A percentile compares a stretch with the other conserved stretches of the same genome.
Evolutionary conservation across 2,797 vertebrate species (phyloP).

Genomic region (Cirrhinus molitorella): DNA sequence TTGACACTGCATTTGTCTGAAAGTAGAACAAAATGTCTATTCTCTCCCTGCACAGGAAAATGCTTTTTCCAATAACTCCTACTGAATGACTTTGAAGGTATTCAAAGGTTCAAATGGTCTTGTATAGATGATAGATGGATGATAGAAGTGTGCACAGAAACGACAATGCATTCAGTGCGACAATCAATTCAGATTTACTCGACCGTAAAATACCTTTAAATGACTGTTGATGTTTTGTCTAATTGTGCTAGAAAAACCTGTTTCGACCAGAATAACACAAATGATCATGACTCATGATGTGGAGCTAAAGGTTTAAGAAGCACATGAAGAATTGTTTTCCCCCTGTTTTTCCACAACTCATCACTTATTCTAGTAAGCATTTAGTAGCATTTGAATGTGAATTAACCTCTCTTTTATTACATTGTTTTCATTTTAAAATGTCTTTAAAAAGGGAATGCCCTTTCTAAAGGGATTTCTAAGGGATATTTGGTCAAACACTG

Average conservation of each 20-base stretch:
- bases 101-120: not conserved
- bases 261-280: slow-evolving; percentile 7
- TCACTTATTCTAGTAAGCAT: slow-evolving; percentile 3
- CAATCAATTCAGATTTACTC: slow-evolving; percentile 37
- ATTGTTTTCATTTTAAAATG: slow-evolving; percentile 46
- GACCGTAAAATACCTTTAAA: slow-evolving; percentile 7
- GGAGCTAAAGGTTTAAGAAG: slow-evolving; percentile 25
- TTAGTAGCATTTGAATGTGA: slow-evolving; percentile 58
- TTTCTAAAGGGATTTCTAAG: slow-evolving; percentile 46
- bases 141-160: slow-evolving; percentile 6
- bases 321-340: not conserved
- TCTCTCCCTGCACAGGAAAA: slow-evolving; percentile 10
- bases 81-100: not conserved
- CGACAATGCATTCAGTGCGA: slow-evolving; percentile 22
- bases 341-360: not conserved
- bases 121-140: not conserved
- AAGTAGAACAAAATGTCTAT: slow-evolving; percentile 7
- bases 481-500: slow-evolving; percentile 22
- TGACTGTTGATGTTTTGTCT: slow-evolving; percentile 16
- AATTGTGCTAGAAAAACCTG: slow-evolving; percentile 11
- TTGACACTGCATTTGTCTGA: slow-evolving; percentile 15
- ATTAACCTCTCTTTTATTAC: slow-evolving; percentile 38
- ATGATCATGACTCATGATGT: not conserved
- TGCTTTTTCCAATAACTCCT: not conserved
- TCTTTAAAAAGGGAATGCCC: slow-evolving; percentile 53